A percentile compares a stretch with the other conserved stretches of the same genome.
Conservation (phyloP, 1,140 invertebrate species). For the Belonocnema kinseyi region DNA sequence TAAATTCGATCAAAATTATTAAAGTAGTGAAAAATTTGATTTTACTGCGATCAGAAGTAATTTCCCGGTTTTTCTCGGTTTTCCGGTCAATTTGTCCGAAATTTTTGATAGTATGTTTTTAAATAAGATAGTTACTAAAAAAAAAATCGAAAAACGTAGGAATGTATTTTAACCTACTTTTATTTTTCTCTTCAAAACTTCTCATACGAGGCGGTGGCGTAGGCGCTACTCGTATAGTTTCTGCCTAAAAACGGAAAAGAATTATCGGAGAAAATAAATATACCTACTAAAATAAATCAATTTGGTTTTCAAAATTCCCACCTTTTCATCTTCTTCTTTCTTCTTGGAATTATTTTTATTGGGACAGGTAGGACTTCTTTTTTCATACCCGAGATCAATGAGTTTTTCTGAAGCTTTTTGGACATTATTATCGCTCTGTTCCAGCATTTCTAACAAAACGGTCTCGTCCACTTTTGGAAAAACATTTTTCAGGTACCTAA, state of each 20-base stretch:
- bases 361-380: slow-evolving; percentile 80
- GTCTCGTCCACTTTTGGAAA: slow-evolving; percentile 94
- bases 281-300: slow-evolving; percentile 6
- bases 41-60: too few relatives aligned
- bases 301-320: slow-evolving; percentile 37
- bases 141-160: too few relatives aligned
- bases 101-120: too few relatives aligned
- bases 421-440: slow-evolving; percentile 91
- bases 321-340: slow-evolving; percentile 74
- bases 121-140: too few relatives aligned
- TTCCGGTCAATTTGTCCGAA: too few relatives aligned
- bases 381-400: slow-evolving; percentile 86
- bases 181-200: slow-evolving; percentile 83
- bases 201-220: slow-evolving; percentile 80
- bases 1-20: too few relatives aligned
- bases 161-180: slow-evolving; percentile 76
- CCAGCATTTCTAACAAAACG: slow-evolving; percentile 88
- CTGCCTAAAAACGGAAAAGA: slow-evolving; percentile 59
- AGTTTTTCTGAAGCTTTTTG: slow-evolving; percentile 89
- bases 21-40: too few relatives aligned
- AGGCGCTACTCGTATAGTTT: slow-evolving; percentile 70
- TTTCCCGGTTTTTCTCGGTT: too few relatives aligned
- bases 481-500: slow-evolving; percentile 92
- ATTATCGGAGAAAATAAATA: slow-evolving; percentile 35
- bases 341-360: slow-evolving; percentile 71